A percentile compares a stretch with the other conserved stretches of the same genome.
phyloP scores from a whole-genome alignment of 2,888 invertebrate genomes.

The Phlogophora meticulosa region DNA sequence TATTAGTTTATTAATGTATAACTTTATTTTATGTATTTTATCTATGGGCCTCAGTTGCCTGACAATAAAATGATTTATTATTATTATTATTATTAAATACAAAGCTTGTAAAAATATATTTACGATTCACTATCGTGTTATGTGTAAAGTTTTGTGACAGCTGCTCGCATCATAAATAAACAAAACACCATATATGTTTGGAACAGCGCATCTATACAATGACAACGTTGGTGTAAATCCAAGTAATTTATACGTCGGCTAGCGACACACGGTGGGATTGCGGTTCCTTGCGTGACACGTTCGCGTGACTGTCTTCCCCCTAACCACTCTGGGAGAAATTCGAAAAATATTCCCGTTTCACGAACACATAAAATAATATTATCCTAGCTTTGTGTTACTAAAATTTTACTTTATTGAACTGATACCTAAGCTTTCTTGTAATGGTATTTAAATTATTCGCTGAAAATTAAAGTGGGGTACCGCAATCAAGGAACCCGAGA shows the following conservation, averaged over 20 bases:
- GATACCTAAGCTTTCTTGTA: not conserved
- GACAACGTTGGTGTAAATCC: conserved; percentile 34
- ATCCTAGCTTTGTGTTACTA: conserved; percentile 10
- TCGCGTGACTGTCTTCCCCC: conserved; percentile 38
- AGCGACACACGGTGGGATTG: conserved; percentile 45
- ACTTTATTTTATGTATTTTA: too few species aligned
- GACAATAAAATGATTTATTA: too few species aligned
- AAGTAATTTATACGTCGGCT: conserved; percentile 33
- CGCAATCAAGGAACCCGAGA: conserved; percentile 34
- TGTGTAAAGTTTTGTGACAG: too few species aligned
- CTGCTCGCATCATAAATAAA: not conserved
- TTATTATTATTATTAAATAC: too few species aligned
- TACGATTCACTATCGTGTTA: too few species aligned
- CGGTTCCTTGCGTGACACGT: conserved; percentile 51
- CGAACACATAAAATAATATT: conserved; percentile 17
- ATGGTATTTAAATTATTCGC: conserved; percentile 15
- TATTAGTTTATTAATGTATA: too few species aligned
- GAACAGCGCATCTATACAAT: conserved; percentile 25
- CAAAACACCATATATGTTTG: not conserved
- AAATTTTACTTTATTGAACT: conserved; percentile 7
- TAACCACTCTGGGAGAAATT: conserved; percentile 19
- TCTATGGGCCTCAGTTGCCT: too few species aligned
- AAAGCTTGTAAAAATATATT: too few species aligned
- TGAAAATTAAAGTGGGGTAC: conserved; percentile 9
- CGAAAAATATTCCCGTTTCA: conserved; percentile 30